A percentile compares a stretch with the other conserved stretches of the same genome.
phyloP scores from a whole-genome alignment of 1,140 invertebrate genomes.

The Anoplophora glabripennis region DNA sequence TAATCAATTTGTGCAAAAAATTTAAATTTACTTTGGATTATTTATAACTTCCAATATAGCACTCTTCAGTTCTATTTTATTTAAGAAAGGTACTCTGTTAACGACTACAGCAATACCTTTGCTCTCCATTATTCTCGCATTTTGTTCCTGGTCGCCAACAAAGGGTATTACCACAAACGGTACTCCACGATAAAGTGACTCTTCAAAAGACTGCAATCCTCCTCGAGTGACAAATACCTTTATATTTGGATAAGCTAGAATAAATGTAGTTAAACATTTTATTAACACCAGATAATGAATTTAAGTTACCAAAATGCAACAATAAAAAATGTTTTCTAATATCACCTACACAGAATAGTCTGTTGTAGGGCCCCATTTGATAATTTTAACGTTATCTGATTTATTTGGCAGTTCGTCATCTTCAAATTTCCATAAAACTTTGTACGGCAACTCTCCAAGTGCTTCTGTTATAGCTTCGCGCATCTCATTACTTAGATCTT shows the following conservation, averaged over 20 bases:
- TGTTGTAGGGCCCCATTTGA: constrained; percentile 69
- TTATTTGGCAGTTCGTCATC: constrained; percentile 52
- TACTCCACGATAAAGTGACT: constrained; percentile 50
- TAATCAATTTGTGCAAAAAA: constrained; percentile 33
- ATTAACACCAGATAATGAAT: no score
- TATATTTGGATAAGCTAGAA: constrained; percentile 45
- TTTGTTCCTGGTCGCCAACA: constrained; percentile 41
- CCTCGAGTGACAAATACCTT: constrained; percentile 52
- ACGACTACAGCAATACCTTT: constrained; percentile 34
- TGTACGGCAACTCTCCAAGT: constrained; percentile 52
- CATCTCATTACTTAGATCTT: constrained; percentile 51
- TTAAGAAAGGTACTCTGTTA: background rate
- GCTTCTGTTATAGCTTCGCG: constrained; percentile 51
- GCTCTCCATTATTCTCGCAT: constrained; percentile 26
- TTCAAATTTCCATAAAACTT: constrained; percentile 59
- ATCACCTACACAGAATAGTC: constrained; percentile 61
- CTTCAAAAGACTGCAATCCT: constrained; percentile 52
- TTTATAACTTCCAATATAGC: constrained; percentile 7
- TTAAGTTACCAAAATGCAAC: no score
- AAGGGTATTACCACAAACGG: constrained; percentile 53
- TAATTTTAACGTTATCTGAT: constrained; percentile 59
- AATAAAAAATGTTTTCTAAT: no score
- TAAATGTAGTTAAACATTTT: constrained; percentile 56
- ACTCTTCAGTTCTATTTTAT: background rate
- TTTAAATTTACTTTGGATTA: background rate